A percentile compares a stretch with the other conserved stretches of the same genome.
These are phyloP conservation scores for Crotalus viridis DNA, from an alignment of 2,113 vertebrate species.

Conservation along the genomic window DNA sequence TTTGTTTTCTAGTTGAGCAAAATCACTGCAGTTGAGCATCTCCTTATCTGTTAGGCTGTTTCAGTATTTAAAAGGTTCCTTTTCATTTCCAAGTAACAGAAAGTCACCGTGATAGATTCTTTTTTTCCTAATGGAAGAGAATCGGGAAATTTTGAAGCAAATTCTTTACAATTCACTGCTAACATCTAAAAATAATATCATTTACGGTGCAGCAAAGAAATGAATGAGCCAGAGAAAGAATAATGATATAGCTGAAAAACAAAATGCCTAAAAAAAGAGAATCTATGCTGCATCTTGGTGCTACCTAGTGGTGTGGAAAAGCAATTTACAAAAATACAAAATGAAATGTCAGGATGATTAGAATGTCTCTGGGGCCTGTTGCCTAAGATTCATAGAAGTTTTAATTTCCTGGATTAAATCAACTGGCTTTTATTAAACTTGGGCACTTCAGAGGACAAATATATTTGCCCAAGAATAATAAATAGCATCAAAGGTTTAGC, in stretches of 20 bases:
- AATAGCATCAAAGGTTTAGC: background rate
- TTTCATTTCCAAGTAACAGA: background rate
- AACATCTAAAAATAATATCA: background rate
- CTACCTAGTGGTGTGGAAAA: conserved; percentile 72
- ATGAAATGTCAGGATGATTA: conserved; percentile 41
- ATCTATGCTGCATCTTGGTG: conserved; percentile 65
- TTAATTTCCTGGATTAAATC: background rate
- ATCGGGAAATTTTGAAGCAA: background rate
- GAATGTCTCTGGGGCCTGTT: background rate
- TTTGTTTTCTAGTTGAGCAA: background rate
- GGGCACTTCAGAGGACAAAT: background rate
- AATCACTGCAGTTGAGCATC: conserved; percentile 11
- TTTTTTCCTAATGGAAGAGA: background rate
- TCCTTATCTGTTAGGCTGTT: conserved; percentile 6
- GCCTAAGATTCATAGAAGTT: background rate
- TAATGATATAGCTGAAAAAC: background rate
- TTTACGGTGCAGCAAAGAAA: background rate
- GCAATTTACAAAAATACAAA: conserved; percentile 52
- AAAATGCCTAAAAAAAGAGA: conserved; percentile 24
- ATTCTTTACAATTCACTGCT: background rate
- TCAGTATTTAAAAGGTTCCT: background rate
- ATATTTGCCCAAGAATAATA: background rate
- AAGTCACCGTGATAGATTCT: background rate
- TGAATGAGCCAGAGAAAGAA: background rate
- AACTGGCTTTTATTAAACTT: background rate